Conservation (phyloP, 2,113 vertebrate genomes). For the Nyctibius bracteatus region DNA sequence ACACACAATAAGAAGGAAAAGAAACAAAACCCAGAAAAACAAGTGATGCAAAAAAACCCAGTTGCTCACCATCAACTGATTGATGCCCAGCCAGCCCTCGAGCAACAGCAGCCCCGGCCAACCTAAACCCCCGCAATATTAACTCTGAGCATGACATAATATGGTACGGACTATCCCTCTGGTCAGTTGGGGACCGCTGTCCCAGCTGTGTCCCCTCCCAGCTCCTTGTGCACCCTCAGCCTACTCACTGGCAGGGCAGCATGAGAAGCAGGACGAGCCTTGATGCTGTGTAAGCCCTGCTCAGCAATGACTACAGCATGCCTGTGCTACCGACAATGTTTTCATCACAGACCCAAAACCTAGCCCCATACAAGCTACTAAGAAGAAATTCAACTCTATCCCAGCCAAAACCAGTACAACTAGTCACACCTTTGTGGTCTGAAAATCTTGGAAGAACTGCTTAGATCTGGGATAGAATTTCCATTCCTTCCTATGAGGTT, state of each 20-base stretch:
- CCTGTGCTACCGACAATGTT: not conserved
- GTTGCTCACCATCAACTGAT: not conserved
- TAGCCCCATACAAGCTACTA: not conserved
- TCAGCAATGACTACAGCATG: not conserved
- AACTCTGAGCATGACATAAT: not conserved
- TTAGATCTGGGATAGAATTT: not conserved
- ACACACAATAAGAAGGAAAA: not conserved
- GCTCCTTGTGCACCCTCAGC: not conserved
- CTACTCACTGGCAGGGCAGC: accelerated
- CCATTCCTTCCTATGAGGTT: not conserved
- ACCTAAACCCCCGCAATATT: not conserved
- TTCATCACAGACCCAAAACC: not conserved
- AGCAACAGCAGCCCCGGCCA: not conserved
- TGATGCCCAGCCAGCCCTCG: accelerated
- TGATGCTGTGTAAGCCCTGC: not conserved
- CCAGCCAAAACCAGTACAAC: not conserved
- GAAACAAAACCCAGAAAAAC: not conserved
- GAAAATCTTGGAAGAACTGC: not conserved
- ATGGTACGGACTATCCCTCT: not conserved
- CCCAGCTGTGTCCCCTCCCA: not conserved
- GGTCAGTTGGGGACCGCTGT: not conserved
- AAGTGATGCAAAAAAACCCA: not conserved
- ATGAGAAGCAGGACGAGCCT: not conserved
- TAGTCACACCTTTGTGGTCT: not conserved
- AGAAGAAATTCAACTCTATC: not conserved